Evolutionary conservation across 1,140 invertebrate species (phyloP).

Genomic region (Bombus vancouverensis): DNA sequence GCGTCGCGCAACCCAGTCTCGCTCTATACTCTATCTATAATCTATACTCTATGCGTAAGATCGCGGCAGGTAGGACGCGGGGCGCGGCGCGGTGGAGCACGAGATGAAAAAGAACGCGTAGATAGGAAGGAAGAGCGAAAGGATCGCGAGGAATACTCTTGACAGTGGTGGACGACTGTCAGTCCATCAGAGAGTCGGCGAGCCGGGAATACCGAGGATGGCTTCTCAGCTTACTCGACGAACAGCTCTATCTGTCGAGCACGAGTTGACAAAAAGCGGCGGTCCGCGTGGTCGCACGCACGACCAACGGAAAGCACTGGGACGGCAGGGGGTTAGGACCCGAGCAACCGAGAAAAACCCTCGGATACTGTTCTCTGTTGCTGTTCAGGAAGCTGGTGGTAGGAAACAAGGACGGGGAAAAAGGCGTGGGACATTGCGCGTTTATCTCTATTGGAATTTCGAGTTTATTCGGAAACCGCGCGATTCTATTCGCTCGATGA

Average conservation of each 20-base stretch:
- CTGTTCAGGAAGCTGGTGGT: background rate
- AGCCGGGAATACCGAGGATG: constrained; percentile 76
- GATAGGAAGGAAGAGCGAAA: constrained; percentile 38
- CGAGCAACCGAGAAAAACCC: constrained; percentile 52
- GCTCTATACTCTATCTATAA: background rate
- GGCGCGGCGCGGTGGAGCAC: background rate
- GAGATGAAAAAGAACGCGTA: background rate
- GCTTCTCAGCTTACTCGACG: constrained; percentile 75
- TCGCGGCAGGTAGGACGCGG: no score
- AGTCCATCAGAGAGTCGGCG: constrained; percentile 70
- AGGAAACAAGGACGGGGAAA: background rate
- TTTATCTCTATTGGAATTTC: background rate
- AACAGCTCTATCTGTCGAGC: constrained; percentile 80
- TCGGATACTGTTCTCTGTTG: constrained; percentile 16
- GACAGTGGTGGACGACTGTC: constrained; percentile 73
- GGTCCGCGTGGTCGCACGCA: constrained; percentile 74
- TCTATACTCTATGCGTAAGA: no score
- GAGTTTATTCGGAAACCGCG: background rate
- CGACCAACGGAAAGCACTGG: constrained; percentile 72
- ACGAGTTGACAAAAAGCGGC: constrained; percentile 70
- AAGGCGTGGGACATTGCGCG: background rate
- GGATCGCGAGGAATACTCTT: constrained; percentile 56
- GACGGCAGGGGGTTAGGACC: constrained; percentile 58
- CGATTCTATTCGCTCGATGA: background rate
- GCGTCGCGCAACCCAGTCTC: no score